Evolutionary conservation across 2,888 invertebrate species (phyloP), one percentile per base, ranked within the genome.

Genomic region (Lingula anatina): DNA sequence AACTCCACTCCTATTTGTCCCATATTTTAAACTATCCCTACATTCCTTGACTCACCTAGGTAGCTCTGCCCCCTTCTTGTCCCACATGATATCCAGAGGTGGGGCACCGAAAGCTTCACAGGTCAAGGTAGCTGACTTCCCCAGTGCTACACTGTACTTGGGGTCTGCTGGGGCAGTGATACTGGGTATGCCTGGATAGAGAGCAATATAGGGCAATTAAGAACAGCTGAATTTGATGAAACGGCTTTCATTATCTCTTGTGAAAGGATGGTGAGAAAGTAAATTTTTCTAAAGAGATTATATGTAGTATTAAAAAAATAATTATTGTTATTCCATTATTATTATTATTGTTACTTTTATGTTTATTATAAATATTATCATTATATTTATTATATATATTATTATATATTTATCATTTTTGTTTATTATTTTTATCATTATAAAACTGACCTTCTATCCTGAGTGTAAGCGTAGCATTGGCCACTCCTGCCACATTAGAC

Each of bases 81-180:
- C 57, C 74, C 74, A 74, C 15, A 64, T 62, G 44, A 74, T 57
- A 3, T 77, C 71, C 41, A 82, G 80, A 5, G 83, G 0, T 84
- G 87, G 57, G 79, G 79, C 44, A 83, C 84, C 42, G 86, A 71
- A 59, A 84, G 82, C 54, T 84, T 84, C 82, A 73, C 95, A 95
- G 7, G 85, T 83, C 68, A 90, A 79, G 31, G 82, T 79, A 1
- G 87, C 83, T 3, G 79, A 81, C 7, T 83, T 81, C 3, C 87
- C 88, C 54, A 84, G 80, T 3, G 83, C 81, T 2, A 83, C n/a
- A n/a, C n/a, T n/a, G n/a, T n/a, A n/a, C n/a, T n/a, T n/a, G n/a
- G 60, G 51, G 24, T 64, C 61, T 26, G 47, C 27, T 53, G n/a
- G n/a, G n/a, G n/a, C n/a, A n/a, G n/a, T n/a, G n/a, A n/a, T n/a